Percentiles rank a stretch among this genome's conserved stretches.
Evolutionary conservation across 2,888 invertebrate genomes (phyloP).

Genomic region (Parascotia fuliginaria): DNA sequence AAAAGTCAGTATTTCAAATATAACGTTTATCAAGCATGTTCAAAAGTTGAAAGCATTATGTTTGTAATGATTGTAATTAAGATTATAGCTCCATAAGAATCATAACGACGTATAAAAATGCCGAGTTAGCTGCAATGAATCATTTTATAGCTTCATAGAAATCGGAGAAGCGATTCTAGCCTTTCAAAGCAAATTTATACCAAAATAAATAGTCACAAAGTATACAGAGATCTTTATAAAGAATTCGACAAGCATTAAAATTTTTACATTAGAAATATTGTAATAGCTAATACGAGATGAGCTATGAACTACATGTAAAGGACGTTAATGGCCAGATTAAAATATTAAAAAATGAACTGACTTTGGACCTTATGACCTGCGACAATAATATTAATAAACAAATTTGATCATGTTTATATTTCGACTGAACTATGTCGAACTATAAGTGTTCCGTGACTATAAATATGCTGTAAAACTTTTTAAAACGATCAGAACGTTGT

Average conservation of each 20-base stretch:
- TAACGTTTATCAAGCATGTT: constrained; percentile 11
- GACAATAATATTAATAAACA: constrained; percentile 34
- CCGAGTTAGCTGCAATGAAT: constrained; percentile 23
- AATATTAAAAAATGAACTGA: constrained; percentile 27
- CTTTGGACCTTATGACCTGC: constrained; percentile 22
- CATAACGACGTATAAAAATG: constrained; percentile 27
- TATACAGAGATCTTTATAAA: constrained; percentile 10
- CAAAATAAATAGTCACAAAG: constrained; percentile 6
- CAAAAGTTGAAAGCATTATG: constrained; percentile 21
- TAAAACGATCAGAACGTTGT: constrained; percentile 51
- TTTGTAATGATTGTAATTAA: constrained; percentile 21
- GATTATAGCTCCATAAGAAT: constrained; percentile 28
- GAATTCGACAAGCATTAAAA: constrained; percentile 17
- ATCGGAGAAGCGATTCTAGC: constrained; percentile 17
- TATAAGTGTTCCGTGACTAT: constrained; percentile 58
- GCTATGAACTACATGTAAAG: constrained; percentile 16
- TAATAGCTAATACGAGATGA: constrained; percentile 18
- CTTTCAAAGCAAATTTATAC: constrained; percentile 23
- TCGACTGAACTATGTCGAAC: constrained; percentile 38
- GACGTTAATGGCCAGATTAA: constrained; percentile 31
- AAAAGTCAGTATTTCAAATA: constrained; percentile 1
- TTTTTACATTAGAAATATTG: constrained; percentile 16
- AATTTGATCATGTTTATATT: constrained; percentile 36
- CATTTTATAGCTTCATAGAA: constrained; percentile 20
- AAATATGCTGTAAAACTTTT: constrained; percentile 54